These are phyloP conservation scores for Lontra canadensis DNA, from an alignment of 2,113 vertebrate species.

Conservation along the genomic window DNA sequence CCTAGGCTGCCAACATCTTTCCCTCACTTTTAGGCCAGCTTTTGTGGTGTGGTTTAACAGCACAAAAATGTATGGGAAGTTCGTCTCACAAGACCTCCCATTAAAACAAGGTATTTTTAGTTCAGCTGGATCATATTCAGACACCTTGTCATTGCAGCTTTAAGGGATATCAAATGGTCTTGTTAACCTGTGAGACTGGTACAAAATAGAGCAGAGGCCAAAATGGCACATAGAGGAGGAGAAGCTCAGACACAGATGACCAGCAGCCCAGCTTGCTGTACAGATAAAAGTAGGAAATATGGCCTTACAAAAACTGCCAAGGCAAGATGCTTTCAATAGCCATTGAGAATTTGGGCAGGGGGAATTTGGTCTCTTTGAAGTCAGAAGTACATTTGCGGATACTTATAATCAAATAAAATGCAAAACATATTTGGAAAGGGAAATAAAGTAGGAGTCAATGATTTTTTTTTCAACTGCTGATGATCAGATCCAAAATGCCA, in stretches of 20 bases:
- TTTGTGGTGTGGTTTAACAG: neutral
- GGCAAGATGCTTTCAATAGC: neutral
- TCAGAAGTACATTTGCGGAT: neutral
- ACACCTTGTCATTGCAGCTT: neutral
- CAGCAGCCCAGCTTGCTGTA: neutral
- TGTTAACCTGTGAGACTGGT: neutral
- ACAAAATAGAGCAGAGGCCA: neutral
- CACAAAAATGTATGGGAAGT: neutral
- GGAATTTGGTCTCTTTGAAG: neutral
- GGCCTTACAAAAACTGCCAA: neutral
- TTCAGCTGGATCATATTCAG: neutral
- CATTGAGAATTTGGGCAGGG: neutral
- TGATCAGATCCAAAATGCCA: conserved; percentile 54
- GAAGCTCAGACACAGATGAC: neutral
- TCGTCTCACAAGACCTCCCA: neutral
- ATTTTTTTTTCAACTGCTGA: conserved; percentile 38
- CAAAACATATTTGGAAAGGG: conserved; percentile 31
- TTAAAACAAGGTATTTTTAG: neutral
- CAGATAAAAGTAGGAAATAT: neutral
- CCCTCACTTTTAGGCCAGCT: neutral
- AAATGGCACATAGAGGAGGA: rapidly evolving
- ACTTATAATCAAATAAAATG: neutral
- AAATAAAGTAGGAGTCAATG: conserved; percentile 27
- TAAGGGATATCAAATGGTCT: neutral
- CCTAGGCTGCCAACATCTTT: neutral